Conservation (phyloP, 2,888 invertebrate species). For the Cephus pygmeus region DNA sequence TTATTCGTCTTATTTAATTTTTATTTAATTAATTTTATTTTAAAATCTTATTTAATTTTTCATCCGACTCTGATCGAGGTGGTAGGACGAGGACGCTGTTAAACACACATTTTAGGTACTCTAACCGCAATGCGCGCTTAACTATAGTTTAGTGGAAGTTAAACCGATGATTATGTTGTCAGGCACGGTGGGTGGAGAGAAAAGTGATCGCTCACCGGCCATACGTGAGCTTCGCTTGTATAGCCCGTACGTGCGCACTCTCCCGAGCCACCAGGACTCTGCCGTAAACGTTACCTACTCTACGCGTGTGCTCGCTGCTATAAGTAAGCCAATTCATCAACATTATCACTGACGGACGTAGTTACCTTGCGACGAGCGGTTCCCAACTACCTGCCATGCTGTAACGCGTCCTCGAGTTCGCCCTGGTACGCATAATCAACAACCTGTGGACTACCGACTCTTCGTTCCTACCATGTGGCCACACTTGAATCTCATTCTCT, state of each 20-base stretch:
- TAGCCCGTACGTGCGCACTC: constrained; percentile 20
- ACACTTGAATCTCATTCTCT: background rate
- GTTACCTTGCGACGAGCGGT: constrained; percentile 44
- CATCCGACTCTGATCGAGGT: background rate
- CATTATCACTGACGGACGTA: constrained; percentile 56
- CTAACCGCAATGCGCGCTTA: constrained; percentile 59
- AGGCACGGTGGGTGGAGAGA: constrained; percentile 58
- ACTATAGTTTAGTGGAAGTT: constrained; percentile 62
- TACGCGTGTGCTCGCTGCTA: constrained; percentile 15
- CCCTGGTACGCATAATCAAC: background rate
- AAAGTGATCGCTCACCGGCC: constrained; percentile 62
- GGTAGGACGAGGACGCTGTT: constrained; percentile 34
- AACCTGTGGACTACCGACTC: constrained; percentile 4
- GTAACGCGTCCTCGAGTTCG: constrained; percentile 4
- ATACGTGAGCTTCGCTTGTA: constrained; percentile 9
- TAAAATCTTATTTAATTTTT: background rate
- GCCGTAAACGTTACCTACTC: constrained; percentile 1
- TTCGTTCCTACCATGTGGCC: background rate
- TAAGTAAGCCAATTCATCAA: constrained; percentile 57
- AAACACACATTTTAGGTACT: constrained; percentile 62
- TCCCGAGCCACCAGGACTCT: constrained; percentile 20
- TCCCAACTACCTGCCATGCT: constrained; percentile 37
- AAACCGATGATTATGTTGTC: constrained; percentile 66
- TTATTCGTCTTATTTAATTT: background rate
- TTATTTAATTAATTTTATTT: no score